phyloP scores from a whole-genome alignment of 2,888 invertebrate species.

The Lasioglossum pauxillum region DNA sequence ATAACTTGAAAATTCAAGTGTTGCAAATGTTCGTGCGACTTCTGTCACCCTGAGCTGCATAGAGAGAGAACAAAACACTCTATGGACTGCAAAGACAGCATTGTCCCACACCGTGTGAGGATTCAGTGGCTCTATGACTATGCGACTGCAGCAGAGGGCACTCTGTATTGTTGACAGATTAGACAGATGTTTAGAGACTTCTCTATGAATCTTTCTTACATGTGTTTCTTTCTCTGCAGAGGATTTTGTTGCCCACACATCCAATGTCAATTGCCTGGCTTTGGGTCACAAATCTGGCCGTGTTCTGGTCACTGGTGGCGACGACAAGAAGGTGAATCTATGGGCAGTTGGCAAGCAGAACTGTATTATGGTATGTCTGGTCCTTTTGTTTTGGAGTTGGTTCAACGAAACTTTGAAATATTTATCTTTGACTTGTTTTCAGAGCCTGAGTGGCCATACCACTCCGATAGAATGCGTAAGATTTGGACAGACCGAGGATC shows the following conservation, averaged over 20 bases:
- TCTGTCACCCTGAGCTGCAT: background rate
- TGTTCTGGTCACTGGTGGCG: conserved; percentile 97
- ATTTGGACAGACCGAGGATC: conserved; percentile 97
- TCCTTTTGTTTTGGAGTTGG: no score
- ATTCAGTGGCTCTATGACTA: background rate
- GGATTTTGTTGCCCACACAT: conserved; percentile 94
- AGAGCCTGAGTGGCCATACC: conserved; percentile 97
- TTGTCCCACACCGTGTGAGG: background rate
- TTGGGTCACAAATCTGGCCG: conserved; percentile 96
- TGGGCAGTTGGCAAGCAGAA: conserved; percentile 98
- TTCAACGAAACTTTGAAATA: background rate
- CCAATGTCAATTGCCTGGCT: conserved; percentile 94
- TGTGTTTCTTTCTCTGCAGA: conserved; percentile 86
- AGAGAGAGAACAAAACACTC: background rate
- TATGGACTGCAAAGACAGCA: background rate
- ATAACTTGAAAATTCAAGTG: background rate
- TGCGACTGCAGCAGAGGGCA: background rate
- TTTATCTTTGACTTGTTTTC: conserved; percentile 72
- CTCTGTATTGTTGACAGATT: background rate
- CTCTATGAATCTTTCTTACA: background rate
- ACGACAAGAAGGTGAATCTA: conserved; percentile 98
- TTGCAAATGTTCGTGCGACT: background rate
- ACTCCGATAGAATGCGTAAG: conserved; percentile 97
- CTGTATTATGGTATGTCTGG: conserved; percentile 93
- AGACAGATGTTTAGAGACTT: background rate